phyloP scores from a whole-genome alignment of 2,797 vertebrate genomes.

The Pelobates cultripes region DNA sequence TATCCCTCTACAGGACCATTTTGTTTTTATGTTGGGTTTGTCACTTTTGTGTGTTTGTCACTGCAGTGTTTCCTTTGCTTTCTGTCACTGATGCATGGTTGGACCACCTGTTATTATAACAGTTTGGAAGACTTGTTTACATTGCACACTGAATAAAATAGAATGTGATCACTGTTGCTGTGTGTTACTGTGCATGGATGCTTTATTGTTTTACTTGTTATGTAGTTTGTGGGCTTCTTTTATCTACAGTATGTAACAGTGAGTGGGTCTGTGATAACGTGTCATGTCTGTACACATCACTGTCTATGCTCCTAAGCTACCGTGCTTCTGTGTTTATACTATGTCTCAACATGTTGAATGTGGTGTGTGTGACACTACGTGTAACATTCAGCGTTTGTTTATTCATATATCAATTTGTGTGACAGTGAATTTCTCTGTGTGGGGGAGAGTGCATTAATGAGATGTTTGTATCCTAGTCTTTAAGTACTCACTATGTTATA shows the following conservation, averaged over 20 bases:
- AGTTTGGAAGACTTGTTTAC: neutral
- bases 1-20: no score
- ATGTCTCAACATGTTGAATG: neutral
- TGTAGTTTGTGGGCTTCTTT: neutral
- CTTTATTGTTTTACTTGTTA: neutral
- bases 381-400: slow-evolving; percentile 23
- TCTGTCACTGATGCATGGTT: neutral
- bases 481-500: neutral
- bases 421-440: slow-evolving; percentile 1
- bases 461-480: neutral
- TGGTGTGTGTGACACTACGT: neutral
- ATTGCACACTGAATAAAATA: neutral
- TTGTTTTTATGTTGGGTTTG: no score
- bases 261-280: slow-evolving; percentile 3
- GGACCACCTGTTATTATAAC: neutral
- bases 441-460: neutral
- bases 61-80: neutral
- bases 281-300: slow-evolving; percentile 12
- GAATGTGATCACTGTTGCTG: neutral
- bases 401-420: slow-evolving; percentile 8
- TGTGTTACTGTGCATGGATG: neutral
- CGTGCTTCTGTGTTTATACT: neutral
- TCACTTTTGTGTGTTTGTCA: no score
- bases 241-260: neutral
- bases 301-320: neutral